These are phyloP conservation scores for Todus mexicanus DNA, from an alignment of 2,797 vertebrate species.

Conservation along the genomic window DNA sequence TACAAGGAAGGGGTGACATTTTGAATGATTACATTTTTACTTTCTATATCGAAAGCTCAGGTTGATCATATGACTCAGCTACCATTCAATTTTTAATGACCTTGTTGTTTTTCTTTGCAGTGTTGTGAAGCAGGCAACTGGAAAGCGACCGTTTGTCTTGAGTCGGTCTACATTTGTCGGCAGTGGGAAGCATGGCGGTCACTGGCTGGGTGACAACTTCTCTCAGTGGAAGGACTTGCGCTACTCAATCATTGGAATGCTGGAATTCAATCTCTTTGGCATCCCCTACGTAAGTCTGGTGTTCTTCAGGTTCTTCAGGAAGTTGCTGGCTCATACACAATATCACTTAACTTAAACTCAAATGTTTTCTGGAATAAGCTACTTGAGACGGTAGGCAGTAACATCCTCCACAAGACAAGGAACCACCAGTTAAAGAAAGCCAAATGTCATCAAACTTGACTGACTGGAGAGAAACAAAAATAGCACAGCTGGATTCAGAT, in stretches of 20 bases:
- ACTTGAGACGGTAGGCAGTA: not conserved
- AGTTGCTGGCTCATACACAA: not conserved
- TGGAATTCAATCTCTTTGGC: conserved; percentile 69
- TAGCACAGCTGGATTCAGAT: not conserved
- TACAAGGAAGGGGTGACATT: not conserved
- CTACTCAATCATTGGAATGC: conserved; percentile 38
- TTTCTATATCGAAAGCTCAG: not conserved
- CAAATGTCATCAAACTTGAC: conserved; percentile 4
- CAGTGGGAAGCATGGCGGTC: conserved; percentile 45
- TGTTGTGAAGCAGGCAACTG: conserved; percentile 29
- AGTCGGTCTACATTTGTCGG: conserved; percentile 38
- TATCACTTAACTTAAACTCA: not conserved
- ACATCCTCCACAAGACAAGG: not conserved
- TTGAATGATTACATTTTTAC: not conserved
- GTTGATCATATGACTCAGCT: not conserved
- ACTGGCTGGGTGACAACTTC: conserved; percentile 60
- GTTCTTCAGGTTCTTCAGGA: not conserved
- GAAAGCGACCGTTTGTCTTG: conserved; percentile 36
- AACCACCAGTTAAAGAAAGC: not conserved
- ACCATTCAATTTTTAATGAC: not conserved
- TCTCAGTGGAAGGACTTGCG: conserved; percentile 52
- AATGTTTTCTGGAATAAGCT: not conserved
- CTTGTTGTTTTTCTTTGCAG: conserved; percentile 1
- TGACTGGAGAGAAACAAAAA: not conserved
- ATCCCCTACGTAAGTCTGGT: conserved; percentile 50